These are phyloP conservation scores for Puffinus mauretanicus DNA, from an alignment of 2,113 vertebrate genomes.

Conservation along the genomic window DNA sequence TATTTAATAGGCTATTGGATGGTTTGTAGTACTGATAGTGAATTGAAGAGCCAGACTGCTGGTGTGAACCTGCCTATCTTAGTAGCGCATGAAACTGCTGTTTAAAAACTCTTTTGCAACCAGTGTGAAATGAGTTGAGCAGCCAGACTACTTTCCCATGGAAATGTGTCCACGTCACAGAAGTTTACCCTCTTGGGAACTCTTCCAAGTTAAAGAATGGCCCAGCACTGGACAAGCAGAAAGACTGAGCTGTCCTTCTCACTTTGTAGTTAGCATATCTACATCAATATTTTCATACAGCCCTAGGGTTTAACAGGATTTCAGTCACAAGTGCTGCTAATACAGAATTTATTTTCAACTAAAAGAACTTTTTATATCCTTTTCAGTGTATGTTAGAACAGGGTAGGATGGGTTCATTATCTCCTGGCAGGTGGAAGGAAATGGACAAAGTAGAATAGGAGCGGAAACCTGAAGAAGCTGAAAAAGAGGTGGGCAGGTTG, in stretches of 20 bases:
- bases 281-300: neutral
- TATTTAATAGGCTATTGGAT: neutral
- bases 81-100: neutral
- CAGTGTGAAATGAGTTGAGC: neutral
- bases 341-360: neutral
- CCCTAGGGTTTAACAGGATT: neutral
- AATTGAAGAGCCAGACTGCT: neutral
- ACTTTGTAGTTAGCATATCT: neutral
- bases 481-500: neutral
- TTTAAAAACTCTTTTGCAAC: neutral
- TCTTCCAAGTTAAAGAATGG: neutral
- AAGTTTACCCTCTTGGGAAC: neutral
- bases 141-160: neutral
- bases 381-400: neutral
- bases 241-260: neutral
- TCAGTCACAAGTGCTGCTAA: neutral
- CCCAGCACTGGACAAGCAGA: neutral
- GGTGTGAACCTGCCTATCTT: neutral
- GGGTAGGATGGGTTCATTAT: neutral
- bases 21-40: neutral
- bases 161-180: neutral
- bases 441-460: neutral
- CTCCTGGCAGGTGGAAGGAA: neutral
- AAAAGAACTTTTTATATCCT: neutral
- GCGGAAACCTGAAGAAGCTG: neutral